Evolutionary conservation across 2,888 invertebrate genomes (phyloP).

Genomic region (Mesopsocus fuscifrons): DNA sequence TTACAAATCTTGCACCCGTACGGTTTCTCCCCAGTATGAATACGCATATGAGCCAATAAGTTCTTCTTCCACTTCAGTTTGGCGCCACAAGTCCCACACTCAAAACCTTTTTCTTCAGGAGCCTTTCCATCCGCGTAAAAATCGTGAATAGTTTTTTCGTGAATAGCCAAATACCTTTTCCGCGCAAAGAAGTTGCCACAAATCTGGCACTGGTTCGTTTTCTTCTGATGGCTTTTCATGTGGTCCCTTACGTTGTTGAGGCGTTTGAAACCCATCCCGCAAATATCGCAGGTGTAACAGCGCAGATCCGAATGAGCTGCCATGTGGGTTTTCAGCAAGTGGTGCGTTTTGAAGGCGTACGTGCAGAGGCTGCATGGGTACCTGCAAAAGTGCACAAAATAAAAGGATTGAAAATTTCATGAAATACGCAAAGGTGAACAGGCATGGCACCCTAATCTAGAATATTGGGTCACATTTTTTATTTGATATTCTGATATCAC

Average conservation of each 20-base stretch:
- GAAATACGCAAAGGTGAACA: too few species aligned
- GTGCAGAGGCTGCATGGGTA: slow-evolving; percentile 1
- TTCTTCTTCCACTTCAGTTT: slow-evolving; percentile 8
- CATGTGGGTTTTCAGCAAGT: slow-evolving; percentile 2
- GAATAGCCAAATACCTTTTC: slow-evolving; percentile 6
- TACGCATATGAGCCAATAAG: slow-evolving; percentile 5
- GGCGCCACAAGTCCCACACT: slow-evolving; percentile 7
- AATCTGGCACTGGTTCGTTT: slow-evolving; percentile 5
- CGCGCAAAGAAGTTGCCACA: slow-evolving; percentile 7
- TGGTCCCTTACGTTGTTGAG: slow-evolving; percentile 8
- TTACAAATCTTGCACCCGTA: slow-evolving; percentile 7
- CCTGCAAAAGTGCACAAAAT: too few species aligned
- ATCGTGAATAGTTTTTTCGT: slow-evolving; percentile 9
- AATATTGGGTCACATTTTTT: too few species aligned
- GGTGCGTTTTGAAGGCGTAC: background rate
- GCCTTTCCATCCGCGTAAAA: slow-evolving; percentile 4
- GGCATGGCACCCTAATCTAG: too few species aligned
- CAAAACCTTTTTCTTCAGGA: slow-evolving; percentile 4
- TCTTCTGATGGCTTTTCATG: slow-evolving; percentile 5
- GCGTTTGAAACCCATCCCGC: slow-evolving; percentile 6
- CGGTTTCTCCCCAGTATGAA: slow-evolving; percentile 6
- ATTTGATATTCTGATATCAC: too few species aligned
- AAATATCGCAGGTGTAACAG: slow-evolving; percentile 5
- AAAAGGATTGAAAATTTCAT: too few species aligned
- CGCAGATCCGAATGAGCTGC: slow-evolving; percentile 7